phyloP scores from a whole-genome alignment of 2,797 vertebrate species.

The Xenopus petersii region DNA sequence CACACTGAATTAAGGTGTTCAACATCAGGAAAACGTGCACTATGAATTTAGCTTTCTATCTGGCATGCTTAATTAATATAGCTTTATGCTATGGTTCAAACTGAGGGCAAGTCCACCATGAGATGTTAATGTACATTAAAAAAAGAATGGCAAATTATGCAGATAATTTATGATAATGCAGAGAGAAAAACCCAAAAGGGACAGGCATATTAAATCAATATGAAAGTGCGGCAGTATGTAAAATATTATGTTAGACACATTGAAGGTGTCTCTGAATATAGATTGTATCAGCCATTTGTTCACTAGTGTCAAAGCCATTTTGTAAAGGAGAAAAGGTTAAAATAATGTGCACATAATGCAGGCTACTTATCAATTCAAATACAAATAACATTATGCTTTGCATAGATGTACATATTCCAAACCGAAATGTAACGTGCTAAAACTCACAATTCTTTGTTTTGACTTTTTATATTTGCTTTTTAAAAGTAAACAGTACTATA shows the following conservation, averaged over 20 bases:
- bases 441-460: no score
- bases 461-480: no score
- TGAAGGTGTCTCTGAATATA: constrained; percentile 30
- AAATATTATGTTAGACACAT: constrained; percentile 38
- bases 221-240: constrained; percentile 44
- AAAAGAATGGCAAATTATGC: constrained; percentile 42
- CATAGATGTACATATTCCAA: no score
- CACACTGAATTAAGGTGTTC: constrained; percentile 30
- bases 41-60: constrained; percentile 32
- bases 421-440: no score
- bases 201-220: constrained; percentile 42
- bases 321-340: constrained; percentile 23
- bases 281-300: constrained; percentile 3
- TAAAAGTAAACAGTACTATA: no score
- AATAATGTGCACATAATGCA: constrained; percentile 18
- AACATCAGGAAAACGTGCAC: constrained; percentile 23
- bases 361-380: constrained; percentile 3
- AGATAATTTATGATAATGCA: constrained; percentile 45
- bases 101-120: constrained; percentile 40
- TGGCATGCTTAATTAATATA: constrained; percentile 42
- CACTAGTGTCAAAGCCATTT: constrained; percentile 20
- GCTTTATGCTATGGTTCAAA: constrained; percentile 38
- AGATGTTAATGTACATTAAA: constrained; percentile 46
- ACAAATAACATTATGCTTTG: no score
- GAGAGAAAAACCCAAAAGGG: constrained; percentile 43